Conservation (phyloP, 2,113 vertebrate species). For the Probosciger aterrimus region DNA sequence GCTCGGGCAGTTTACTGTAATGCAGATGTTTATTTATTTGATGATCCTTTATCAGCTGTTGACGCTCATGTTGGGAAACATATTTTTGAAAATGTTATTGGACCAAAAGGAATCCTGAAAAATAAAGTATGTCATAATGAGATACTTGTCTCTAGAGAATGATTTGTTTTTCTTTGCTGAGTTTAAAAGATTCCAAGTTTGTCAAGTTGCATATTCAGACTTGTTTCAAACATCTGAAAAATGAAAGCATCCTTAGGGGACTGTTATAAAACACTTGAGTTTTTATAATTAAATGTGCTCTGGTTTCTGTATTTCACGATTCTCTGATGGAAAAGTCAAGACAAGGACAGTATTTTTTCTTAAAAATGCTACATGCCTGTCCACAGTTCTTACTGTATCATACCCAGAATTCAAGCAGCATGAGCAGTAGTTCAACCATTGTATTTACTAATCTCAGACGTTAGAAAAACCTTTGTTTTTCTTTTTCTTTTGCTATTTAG, state of each 20-base stretch:
- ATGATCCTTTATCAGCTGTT: conserved; percentile 92
- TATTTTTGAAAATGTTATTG: conserved; percentile 93
- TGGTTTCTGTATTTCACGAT: not conserved
- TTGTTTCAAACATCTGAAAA: not conserved
- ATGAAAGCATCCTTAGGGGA: not conserved
- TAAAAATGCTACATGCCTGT: not conserved
- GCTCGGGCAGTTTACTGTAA: conserved; percentile 89
- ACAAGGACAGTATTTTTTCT: not conserved
- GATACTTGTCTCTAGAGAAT: not conserved
- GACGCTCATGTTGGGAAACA: conserved; percentile 94
- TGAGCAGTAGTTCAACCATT: not conserved
- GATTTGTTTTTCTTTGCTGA: not conserved
- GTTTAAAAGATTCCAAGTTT: not conserved
- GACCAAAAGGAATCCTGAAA: conserved; percentile 88
- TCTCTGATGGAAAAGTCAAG: not conserved
- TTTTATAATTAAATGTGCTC: not conserved
- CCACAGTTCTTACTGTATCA: not conserved
- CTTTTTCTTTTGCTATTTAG: conserved; percentile 65
- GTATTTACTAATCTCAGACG: not conserved
- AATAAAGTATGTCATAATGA: conserved; percentile 77
- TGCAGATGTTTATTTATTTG: conserved; percentile 84
- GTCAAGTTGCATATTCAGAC: not conserved
- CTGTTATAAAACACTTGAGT: not conserved
- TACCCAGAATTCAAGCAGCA: not conserved
- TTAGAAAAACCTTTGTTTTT: not conserved